Evolutionary conservation across 2,113 vertebrate genomes (phyloP).

Genomic region (Tautogolabrus adspersus): DNA sequence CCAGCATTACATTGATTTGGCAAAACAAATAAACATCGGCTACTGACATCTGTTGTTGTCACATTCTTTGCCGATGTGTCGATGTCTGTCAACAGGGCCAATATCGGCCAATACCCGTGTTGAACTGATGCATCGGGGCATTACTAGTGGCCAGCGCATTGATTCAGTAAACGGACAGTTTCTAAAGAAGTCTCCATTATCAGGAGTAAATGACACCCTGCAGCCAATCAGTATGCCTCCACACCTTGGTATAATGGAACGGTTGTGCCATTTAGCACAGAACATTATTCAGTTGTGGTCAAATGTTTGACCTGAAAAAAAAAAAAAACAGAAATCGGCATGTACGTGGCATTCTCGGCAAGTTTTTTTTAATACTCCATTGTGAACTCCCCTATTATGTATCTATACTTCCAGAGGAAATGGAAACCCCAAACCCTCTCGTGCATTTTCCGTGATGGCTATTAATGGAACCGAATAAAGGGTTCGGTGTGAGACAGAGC

Average conservation of each 20-base stretch:
- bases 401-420: constrained; percentile 48
- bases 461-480: constrained; percentile 70
- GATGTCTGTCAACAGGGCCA: too few relatives aligned
- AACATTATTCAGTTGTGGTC: not conserved
- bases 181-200: not conserved
- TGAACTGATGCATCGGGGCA: too few relatives aligned
- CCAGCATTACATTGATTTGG: too few relatives aligned
- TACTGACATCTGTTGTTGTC: too few relatives aligned
- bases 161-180: too few relatives aligned
- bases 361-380: not conserved
- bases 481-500: constrained; percentile 44
- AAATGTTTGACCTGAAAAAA: not conserved
- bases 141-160: too few relatives aligned
- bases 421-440: constrained; percentile 47
- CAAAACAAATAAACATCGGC: too few relatives aligned
- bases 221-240: not conserved
- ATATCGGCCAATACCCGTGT: too few relatives aligned
- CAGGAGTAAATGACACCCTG: not conserved
- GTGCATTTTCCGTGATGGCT: constrained; percentile 50
- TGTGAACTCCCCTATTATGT: constrained; percentile 18
- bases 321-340: not conserved
- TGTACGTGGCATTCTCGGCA: not conserved
- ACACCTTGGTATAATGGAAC: not conserved
- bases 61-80: too few relatives aligned
- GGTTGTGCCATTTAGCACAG: too few relatives aligned